phyloP scores from a whole-genome alignment of 64 coral and sea anemone genomes.

The Exaiptasia diaphana region DNA sequence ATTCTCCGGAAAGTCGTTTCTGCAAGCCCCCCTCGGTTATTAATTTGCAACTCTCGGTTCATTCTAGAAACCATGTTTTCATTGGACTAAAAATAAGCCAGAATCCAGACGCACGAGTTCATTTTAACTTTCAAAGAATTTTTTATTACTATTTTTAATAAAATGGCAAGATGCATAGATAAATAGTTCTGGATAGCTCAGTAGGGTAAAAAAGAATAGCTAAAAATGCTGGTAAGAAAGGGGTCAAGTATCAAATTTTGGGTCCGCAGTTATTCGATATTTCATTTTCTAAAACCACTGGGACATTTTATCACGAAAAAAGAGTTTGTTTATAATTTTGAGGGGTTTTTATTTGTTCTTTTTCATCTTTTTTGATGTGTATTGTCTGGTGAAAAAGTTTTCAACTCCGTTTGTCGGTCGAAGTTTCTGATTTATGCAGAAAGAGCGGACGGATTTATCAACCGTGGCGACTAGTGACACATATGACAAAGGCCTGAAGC shows the following conservation, averaged over 20 bases:
- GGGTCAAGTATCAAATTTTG: slow-evolving; percentile 14
- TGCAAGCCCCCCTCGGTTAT: neutral
- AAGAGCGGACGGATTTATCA: neutral
- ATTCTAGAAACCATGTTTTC: neutral
- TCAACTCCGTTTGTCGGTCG: neutral
- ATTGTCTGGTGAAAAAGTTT: neutral
- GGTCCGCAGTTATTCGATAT: slow-evolving; percentile 12
- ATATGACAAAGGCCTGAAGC: slow-evolving; percentile 16
- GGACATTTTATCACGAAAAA: neutral
- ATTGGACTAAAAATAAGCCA: neutral
- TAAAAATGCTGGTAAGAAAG: slow-evolving; percentile 14
- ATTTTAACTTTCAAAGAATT: neutral
- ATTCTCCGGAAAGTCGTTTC: neutral
- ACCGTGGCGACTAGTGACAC: neutral
- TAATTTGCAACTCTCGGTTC: neutral
- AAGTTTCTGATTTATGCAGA: neutral
- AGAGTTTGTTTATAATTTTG: neutral
- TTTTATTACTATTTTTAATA: neutral
- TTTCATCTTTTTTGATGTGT: neutral
- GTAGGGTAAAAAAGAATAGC: neutral
- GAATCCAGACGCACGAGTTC: neutral
- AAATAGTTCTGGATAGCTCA: neutral
- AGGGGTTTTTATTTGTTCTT: neutral
- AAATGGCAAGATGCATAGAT: neutral
- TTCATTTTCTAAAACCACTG: neutral